Conservation (phyloP, 1,140 invertebrate genomes). For the Hylyphantes graminicola region DNA sequence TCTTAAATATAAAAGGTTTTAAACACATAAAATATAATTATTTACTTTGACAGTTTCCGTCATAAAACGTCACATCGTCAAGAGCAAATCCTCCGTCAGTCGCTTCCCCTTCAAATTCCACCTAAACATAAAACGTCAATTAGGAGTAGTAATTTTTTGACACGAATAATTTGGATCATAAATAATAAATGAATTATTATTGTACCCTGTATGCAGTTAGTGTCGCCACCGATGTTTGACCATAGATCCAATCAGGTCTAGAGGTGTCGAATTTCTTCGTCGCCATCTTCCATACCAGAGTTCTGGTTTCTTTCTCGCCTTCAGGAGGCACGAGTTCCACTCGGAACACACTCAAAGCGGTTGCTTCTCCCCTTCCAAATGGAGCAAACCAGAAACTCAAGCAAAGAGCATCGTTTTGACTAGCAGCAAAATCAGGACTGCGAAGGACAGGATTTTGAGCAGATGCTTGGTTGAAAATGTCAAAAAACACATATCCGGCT, state of each 20-base stretch:
- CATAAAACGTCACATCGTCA: slow-evolving; percentile 75
- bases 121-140: slow-evolving; percentile 58
- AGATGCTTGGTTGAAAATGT: slow-evolving; percentile 74
- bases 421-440: slow-evolving; percentile 63
- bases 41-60: slow-evolving; percentile 71
- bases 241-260: slow-evolving; percentile 74
- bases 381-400: slow-evolving; percentile 74
- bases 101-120: slow-evolving; percentile 75
- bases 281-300: slow-evolving; percentile 71
- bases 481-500: slow-evolving; percentile 77
- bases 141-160: background rate
- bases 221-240: slow-evolving; percentile 73
- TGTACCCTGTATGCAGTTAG: slow-evolving; percentile 63
- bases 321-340: slow-evolving; percentile 42
- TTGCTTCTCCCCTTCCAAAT: slow-evolving; percentile 64
- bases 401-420: slow-evolving; percentile 67
- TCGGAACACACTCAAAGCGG: slow-evolving; percentile 62
- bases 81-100: slow-evolving; percentile 78
- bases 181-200: background rate
- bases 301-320: slow-evolving; percentile 43
- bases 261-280: slow-evolving; percentile 74
- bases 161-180: background rate
- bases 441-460: slow-evolving; percentile 65
- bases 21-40: background rate
- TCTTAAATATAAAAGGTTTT: too few species aligned